Percentiles rank a stretch among this genome's conserved stretches.
phyloP scores from a whole-genome alignment of 2,888 invertebrate species.

The Melieria crassipennis region DNA sequence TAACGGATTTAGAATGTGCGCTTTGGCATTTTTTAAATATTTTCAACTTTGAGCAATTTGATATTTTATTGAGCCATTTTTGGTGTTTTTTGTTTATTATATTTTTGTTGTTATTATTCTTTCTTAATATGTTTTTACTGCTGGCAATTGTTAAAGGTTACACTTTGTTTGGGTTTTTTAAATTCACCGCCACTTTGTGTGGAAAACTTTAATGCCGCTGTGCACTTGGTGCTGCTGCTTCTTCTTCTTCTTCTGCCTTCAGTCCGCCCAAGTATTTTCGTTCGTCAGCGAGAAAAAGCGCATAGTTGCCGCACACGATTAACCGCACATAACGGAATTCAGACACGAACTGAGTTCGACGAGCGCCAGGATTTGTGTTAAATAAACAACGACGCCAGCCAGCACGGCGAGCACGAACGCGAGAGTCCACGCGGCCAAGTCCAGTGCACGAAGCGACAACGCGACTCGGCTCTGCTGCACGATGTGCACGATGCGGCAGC shows the following conservation, averaged over 20 bases:
- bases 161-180: neutral
- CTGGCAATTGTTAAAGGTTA: neutral
- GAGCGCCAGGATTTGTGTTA: slow-evolving; percentile 52
- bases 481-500: neutral
- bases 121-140: neutral
- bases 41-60: slow-evolving; percentile 7
- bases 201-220: too few species aligned
- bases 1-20: neutral
- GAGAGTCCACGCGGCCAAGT: neutral
- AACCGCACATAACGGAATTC: slow-evolving; percentile 50
- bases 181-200: neutral
- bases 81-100: neutral
- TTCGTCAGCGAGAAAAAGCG: neutral
- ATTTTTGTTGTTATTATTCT: neutral
- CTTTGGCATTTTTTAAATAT: slow-evolving; percentile 1
- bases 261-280: neutral
- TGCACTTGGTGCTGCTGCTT: too few species aligned
- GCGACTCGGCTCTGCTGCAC: neutral
- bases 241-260: neutral
- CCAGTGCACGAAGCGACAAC: neutral
- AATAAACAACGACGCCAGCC: slow-evolving; percentile 51
- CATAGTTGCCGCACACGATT: neutral
- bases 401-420: neutral
- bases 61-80: neutral
- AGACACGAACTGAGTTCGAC: slow-evolving; percentile 51